Evolutionary conservation across 2,888 invertebrate genomes (phyloP).

Genomic region (Polydrusus pterygomalis): DNA sequence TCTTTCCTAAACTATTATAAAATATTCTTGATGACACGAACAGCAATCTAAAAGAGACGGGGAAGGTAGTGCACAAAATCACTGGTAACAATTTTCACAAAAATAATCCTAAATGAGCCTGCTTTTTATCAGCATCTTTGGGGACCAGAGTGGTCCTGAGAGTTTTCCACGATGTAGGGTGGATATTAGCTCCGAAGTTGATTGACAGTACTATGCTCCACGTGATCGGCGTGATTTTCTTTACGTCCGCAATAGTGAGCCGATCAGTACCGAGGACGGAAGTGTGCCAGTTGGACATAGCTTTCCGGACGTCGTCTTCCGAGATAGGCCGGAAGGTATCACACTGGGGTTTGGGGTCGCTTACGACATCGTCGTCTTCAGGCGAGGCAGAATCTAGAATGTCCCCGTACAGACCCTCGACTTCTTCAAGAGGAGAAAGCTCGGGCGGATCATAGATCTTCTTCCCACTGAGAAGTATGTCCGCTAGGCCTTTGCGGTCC

Average conservation of each 20-base stretch:
- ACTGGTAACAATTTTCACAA: too few relatives aligned
- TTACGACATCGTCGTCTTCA: slow-evolving; percentile 10
- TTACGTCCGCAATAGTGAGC: neutral
- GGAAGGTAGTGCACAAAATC: too few relatives aligned
- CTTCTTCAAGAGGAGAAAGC: neutral
- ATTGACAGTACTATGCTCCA: neutral
- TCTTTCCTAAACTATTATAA: too few relatives aligned
- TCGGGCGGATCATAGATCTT: neutral
- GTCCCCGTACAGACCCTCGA: neutral
- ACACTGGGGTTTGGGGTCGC: neutral
- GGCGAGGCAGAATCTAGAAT: slow-evolving; percentile 16
- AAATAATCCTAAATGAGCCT: too few relatives aligned
- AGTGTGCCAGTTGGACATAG: slow-evolving; percentile 18
- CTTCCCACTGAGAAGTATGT: neutral
- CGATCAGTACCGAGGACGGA: slow-evolving; percentile 6
- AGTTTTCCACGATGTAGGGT: slow-evolving; percentile 16
- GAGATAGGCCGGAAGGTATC: slow-evolving; percentile 18
- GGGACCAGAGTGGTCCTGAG: slow-evolving; percentile 33
- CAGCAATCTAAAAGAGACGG: too few relatives aligned
- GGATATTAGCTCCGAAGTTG: slow-evolving; percentile 16
- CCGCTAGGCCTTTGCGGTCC: neutral
- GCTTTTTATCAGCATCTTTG: too few relatives aligned
- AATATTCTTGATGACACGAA: too few relatives aligned
- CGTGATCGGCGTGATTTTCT: neutral
- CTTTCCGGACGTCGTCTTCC: slow-evolving; percentile 20